Percentiles rank a stretch among this genome's conserved stretches.
These are phyloP conservation scores for Drosophila histrio DNA, from an alignment of 2,888 invertebrate species.

Conservation along the genomic window DNA sequence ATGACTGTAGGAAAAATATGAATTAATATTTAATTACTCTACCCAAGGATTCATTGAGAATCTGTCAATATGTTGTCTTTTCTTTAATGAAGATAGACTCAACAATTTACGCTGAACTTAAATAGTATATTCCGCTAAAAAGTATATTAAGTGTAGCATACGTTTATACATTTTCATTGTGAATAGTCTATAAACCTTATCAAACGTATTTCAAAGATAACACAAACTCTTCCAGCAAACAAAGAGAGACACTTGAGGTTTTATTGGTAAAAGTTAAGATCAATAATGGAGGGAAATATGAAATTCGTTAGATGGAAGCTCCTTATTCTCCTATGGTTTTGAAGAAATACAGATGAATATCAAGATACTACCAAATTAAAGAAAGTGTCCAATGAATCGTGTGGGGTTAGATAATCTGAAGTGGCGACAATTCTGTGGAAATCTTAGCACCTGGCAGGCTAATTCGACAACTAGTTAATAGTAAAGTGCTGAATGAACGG, in stretches of 20 bases:
- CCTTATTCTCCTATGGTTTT: neutral
- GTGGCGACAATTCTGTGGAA: neutral
- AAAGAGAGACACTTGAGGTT: neutral
- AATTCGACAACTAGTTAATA: neutral
- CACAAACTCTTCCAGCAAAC: neutral
- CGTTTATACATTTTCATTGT: neutral
- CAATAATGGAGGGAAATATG: neutral
- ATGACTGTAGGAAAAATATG: neutral
- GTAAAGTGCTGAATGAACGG: neutral
- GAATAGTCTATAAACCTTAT: neutral
- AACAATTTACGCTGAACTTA: too few species aligned
- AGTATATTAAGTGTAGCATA: too few species aligned
- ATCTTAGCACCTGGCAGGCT: neutral
- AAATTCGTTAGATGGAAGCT: neutral
- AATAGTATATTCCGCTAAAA: too few species aligned
- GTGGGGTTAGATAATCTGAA: slow-evolving; percentile 2
- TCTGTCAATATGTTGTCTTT: too few species aligned
- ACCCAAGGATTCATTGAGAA: too few species aligned
- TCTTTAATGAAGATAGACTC: too few species aligned
- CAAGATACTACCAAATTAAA: neutral
- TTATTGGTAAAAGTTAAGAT: neutral
- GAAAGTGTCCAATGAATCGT: neutral
- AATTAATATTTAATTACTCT: too few species aligned
- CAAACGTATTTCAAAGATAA: neutral
- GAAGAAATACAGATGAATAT: neutral